Conservation (phyloP, 2,113 vertebrate genomes). For the Ictalurus furcatus region DNA sequence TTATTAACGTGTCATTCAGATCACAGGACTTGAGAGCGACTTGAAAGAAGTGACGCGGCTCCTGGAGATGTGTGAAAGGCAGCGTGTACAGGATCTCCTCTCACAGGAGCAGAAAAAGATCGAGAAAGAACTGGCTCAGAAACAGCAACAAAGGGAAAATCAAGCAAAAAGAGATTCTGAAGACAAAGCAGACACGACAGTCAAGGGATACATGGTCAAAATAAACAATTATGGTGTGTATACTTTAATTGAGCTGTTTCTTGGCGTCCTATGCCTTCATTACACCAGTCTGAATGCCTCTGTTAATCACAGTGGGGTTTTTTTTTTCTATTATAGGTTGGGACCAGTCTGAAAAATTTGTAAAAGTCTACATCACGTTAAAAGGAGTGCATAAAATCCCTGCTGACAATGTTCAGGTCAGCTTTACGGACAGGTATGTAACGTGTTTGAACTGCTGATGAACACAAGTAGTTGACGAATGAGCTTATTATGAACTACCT, state of each 20-base stretch:
- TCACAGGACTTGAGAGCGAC: slow-evolving; percentile 84
- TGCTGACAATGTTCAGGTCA: slow-evolving; percentile 84
- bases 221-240: slow-evolving; percentile 91
- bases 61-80: slow-evolving; percentile 78
- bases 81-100: slow-evolving; percentile 80
- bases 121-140: slow-evolving; percentile 84
- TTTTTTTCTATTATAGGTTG: slow-evolving; percentile 76
- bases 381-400: slow-evolving; percentile 87
- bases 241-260: not conserved
- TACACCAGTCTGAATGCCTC: not conserved
- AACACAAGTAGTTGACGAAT: not conserved
- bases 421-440: slow-evolving; percentile 85
- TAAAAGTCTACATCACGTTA: slow-evolving; percentile 94
- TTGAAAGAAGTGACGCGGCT: slow-evolving; percentile 82
- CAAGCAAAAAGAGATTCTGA: slow-evolving; percentile 69
- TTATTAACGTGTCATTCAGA: slow-evolving; percentile 57
- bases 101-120: slow-evolving; percentile 83
- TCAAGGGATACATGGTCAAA: slow-evolving; percentile 87
- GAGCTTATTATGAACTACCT: not conserved
- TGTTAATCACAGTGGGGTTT: not conserved
- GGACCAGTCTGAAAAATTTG: slow-evolving; percentile 97
- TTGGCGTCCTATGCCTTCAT: not conserved
- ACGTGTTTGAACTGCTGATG: not conserved
- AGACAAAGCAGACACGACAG: slow-evolving; percentile 70
- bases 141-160: slow-evolving; percentile 74